Evolutionary conservation across 2,113 vertebrate species (phyloP).

Genomic region (Mus pahari): DNA sequence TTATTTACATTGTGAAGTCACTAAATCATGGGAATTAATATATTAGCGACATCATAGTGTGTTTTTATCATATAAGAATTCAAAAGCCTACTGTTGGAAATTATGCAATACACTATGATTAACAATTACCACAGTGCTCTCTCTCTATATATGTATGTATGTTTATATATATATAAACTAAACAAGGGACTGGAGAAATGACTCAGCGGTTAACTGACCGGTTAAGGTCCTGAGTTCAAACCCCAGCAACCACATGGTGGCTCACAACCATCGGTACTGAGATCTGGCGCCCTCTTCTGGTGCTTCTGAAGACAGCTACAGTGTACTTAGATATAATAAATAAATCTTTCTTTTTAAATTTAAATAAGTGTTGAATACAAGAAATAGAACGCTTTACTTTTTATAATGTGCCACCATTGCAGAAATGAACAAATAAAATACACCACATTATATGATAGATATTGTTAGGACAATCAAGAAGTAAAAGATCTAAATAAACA

Average conservation of each 20-base stretch:
- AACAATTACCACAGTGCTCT: background rate
- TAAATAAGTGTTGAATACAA: background rate
- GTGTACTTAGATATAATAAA: too few species aligned
- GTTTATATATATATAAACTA: too few species aligned
- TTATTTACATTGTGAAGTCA: background rate
- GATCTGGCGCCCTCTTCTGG: too few species aligned
- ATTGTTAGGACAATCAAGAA: constrained; percentile 16
- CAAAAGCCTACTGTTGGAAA: background rate
- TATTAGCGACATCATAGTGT: background rate
- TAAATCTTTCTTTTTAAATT: too few species aligned
- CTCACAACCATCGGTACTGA: too few species aligned
- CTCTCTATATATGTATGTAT: too few species aligned
- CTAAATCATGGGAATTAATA: background rate
- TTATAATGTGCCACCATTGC: background rate
- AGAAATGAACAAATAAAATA: constrained; percentile 23
- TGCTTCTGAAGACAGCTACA: too few species aligned
- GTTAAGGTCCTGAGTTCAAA: too few species aligned
- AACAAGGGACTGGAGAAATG: too few species aligned
- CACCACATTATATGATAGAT: background rate
- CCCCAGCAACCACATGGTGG: too few species aligned
- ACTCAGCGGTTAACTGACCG: too few species aligned
- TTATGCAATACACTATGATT: background rate
- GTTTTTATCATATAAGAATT: background rate
- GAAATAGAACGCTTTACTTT: background rate
- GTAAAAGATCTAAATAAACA: background rate